Percentiles rank a stretch among this genome's conserved stretches.
Conservation (phyloP, 2,113 vertebrate genomes). For the Xiphophorus hellerii region DNA sequence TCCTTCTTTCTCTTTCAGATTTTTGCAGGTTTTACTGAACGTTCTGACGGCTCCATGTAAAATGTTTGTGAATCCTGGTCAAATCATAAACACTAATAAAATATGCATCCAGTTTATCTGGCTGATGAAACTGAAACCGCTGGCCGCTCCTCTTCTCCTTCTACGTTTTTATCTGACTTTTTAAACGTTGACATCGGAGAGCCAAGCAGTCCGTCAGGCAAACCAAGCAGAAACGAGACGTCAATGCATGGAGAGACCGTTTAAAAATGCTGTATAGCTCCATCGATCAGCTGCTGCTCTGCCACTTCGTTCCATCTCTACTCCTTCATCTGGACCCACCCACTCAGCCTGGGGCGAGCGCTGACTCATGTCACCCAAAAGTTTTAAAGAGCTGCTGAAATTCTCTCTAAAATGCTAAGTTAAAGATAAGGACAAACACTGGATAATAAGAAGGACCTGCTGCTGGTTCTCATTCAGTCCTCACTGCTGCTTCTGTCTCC, state of each 20-base stretch:
- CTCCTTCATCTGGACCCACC: not conserved
- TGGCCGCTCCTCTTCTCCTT: too few species aligned
- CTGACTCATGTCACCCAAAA: not conserved
- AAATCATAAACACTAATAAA: not conserved
- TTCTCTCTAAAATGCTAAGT: not conserved
- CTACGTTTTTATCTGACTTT: too few species aligned
- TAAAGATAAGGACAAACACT: not conserved
- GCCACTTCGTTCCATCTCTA: not conserved
- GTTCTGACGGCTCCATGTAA: not conserved
- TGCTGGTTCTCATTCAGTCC: slow-evolving; percentile 5
- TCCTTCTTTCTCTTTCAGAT: not conserved
- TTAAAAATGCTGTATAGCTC: not conserved
- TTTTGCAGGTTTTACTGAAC: not conserved
- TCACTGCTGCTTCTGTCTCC: not conserved
- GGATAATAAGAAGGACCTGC: not conserved
- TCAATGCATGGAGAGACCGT: not conserved
- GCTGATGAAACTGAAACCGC: not conserved
- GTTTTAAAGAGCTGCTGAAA: not conserved
- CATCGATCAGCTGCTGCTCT: not conserved
- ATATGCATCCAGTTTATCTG: not conserved
- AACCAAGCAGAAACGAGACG: not conserved
- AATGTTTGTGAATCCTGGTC: not conserved
- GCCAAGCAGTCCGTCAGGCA: not conserved
- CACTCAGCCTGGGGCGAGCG: not conserved
- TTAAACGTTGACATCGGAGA: not conserved